These are phyloP conservation scores for Trochalopteron elliotii DNA, from an alignment of 2,113 vertebrate genomes.

Conservation along the genomic window DNA sequence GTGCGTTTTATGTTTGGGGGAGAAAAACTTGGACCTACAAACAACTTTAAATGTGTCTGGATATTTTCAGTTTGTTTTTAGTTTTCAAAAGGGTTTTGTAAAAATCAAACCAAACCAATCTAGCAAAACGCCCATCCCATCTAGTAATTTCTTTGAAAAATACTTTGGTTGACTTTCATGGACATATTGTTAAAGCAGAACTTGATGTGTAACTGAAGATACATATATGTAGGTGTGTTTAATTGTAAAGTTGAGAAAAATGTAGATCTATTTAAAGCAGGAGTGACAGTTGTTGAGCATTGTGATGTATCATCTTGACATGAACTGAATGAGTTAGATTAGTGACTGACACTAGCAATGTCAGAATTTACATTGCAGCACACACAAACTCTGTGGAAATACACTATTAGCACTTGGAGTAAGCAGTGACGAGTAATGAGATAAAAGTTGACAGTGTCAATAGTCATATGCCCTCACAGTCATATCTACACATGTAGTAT, in stretches of 20 bases:
- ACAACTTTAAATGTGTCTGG: background rate
- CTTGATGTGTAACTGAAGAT: background rate
- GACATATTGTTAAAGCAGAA: background rate
- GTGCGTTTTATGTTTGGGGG: background rate
- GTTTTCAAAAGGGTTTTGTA: background rate
- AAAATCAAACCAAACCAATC: background rate
- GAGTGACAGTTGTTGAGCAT: conserved; percentile 81
- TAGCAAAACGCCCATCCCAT: fast-evolving
- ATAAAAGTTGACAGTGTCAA: conserved; percentile 87
- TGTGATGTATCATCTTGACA: conserved; percentile 85
- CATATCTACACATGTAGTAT: conserved; percentile 13
- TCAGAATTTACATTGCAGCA: conserved; percentile 81
- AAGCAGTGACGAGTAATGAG: conserved; percentile 85
- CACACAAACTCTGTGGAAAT: conserved; percentile 79
- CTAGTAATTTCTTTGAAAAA: background rate
- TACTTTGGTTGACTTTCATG: background rate
- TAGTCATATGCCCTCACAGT: conserved; percentile 82
- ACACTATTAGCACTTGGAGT: conserved; percentile 69
- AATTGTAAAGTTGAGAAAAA: conserved; percentile 69
- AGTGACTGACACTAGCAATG: conserved; percentile 79
- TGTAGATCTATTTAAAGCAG: conserved; percentile 84
- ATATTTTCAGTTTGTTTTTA: background rate
- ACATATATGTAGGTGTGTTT: background rate
- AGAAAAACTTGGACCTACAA: background rate
- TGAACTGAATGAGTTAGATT: conserved; percentile 86